Evolutionary conservation across 2,113 vertebrate genomes (phyloP), one percentile per base, ranked within the genome.

Genomic region (Ptychochromis oligacanthus): DNA sequence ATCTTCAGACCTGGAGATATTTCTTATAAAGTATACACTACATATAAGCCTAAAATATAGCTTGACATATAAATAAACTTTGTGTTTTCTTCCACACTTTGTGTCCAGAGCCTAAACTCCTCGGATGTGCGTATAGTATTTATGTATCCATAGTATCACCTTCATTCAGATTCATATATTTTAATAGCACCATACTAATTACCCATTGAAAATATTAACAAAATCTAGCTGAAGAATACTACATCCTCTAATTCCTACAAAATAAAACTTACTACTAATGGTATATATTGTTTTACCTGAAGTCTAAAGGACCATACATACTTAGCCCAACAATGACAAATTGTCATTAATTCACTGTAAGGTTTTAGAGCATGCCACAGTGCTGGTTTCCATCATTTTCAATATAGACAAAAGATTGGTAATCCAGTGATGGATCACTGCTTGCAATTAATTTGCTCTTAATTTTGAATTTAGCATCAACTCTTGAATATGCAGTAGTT

Each of bases 71-170:
- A 59, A 82, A 88, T 85, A 14, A 43, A 54, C 38, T 87, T 6
- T 77, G n/a, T 58, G 24, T 82, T 88, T 86, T 89, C 46, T 88
- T 82, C 55, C 58, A 82, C 59, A 59, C 80, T 93, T 85, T 85
- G 86, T 91, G 26, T 88, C 56, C 77, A 95, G 94, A 93, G 65
- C 89, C 87, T 89, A 91, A 91, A 85, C 90, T 91, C 36, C 83
- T 84, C 4, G 91, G 89, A 92, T 88, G 92, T 95, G 87, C 83
- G 92, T 92, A 92, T 77, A 77, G 62, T 61, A 76, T 74, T 84
- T 83, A 83, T 18, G 59, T 70, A 61, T 77, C 31, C 2, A 7
- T 87, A 72, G 52, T 59, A 40, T 88, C 72, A 82, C 28, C 40
- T 62, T 85, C 28, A 86, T 84, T 83, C 34, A 62, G 34, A 76